Evolutionary conservation across 2,113 vertebrate genomes (phyloP).

Genomic region (Gracilinanus agilis): DNA sequence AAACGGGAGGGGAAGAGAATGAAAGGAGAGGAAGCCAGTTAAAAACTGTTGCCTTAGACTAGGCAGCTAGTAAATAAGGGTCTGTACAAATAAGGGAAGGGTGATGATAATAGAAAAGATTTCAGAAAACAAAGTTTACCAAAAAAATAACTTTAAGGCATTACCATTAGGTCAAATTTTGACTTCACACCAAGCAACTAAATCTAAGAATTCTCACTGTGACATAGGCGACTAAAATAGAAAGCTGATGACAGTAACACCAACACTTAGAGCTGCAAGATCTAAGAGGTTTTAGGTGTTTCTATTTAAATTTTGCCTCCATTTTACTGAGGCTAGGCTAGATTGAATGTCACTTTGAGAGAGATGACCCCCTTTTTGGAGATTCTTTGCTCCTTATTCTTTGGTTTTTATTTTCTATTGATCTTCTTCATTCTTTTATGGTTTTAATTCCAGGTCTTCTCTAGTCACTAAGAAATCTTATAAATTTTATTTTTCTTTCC

Average conservation of each 20-base stretch:
- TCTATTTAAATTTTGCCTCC: conserved; percentile 32
- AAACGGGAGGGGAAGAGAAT: background rate
- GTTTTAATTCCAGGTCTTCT: conserved; percentile 46
- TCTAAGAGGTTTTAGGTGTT: background rate
- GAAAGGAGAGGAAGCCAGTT: background rate
- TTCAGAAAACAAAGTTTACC: background rate
- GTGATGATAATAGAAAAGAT: background rate
- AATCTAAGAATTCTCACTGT: conserved; percentile 34
- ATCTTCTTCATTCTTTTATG: conserved; percentile 8
- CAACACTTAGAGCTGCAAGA: conserved; percentile 5
- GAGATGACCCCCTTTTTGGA: background rate
- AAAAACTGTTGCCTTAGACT: background rate
- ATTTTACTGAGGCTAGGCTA: conserved; percentile 5
- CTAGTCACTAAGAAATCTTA: background rate
- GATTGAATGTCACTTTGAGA: background rate
- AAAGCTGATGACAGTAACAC: conserved; percentile 12
- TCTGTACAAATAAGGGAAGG: background rate
- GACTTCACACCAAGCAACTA: conserved; percentile 23
- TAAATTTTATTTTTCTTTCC: background rate
- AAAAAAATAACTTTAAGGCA: conserved; percentile 18
- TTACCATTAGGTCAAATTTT: conserved; percentile 6
- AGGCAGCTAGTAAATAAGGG: conserved; percentile 14
- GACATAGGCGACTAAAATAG: conserved; percentile 38
- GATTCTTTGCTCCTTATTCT: conserved; percentile 6
- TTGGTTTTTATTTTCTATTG: conserved; percentile 17